phyloP scores from a whole-genome alignment of 2,113 vertebrate species.

The Hepsetus odoe region DNA sequence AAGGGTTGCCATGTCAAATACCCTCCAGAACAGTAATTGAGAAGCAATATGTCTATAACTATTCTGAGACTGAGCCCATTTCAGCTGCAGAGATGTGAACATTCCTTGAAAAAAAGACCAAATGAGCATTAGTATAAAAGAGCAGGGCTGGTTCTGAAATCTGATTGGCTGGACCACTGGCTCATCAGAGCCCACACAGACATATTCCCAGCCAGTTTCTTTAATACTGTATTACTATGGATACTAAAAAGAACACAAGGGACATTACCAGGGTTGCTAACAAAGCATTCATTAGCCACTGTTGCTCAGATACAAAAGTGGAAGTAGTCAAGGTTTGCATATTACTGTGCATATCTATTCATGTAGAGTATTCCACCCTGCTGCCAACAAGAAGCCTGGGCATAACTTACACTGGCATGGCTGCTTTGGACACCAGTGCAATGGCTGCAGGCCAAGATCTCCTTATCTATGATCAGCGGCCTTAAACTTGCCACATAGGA shows the following conservation, averaged over 20 bases:
- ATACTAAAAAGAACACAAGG: conserved; percentile 2
- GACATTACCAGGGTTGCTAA: not conserved
- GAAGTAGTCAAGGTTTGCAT: not conserved
- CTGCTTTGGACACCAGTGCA: not conserved
- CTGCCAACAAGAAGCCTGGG: conserved; percentile 1
- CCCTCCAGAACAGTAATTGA: not conserved
- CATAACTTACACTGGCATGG: not conserved
- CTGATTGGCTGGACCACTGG: not conserved
- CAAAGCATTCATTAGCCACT: not conserved
- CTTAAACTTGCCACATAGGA: conserved; percentile 18
- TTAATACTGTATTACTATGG: not conserved
- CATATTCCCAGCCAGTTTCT: not conserved
- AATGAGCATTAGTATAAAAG: not conserved
- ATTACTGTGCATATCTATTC: conserved; percentile 10
- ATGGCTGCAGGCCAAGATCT: conserved; percentile 11
- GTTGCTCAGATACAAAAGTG: not conserved
- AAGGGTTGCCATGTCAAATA: conserved; percentile 14
- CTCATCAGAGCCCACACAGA: too few species aligned
- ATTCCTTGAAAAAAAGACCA: not conserved
- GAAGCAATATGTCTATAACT: not conserved
- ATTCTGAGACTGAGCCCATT: conserved; percentile 5
- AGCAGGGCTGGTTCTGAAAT: not conserved
- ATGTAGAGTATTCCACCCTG: conserved; percentile 11
- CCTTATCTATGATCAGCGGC: conserved; percentile 23
- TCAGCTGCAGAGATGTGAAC: not conserved